Evolutionary conservation across 2,888 invertebrate genomes (phyloP).

Genomic region (Acanthococcus lagerstroemiae): DNA sequence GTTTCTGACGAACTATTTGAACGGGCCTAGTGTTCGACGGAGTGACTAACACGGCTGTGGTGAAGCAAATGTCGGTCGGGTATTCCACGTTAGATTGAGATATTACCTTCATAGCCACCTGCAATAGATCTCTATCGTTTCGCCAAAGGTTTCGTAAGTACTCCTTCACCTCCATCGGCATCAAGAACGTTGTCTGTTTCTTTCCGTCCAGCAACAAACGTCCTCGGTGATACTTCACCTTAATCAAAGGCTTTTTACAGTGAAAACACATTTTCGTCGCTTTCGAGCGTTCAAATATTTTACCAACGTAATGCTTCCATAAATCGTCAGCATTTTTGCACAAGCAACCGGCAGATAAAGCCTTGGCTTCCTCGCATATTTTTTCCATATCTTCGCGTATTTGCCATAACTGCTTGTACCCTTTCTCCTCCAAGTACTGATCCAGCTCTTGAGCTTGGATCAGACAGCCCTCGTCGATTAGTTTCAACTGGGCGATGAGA

Average conservation of each 20-base stretch:
- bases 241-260: conserved; percentile 47
- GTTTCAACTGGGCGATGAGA: conserved; percentile 56
- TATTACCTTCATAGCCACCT: conserved; percentile 60
- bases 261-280: conserved; percentile 43
- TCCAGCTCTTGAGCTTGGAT: conserved; percentile 60
- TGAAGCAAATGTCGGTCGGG: conserved; percentile 77
- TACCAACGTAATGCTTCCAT: background rate
- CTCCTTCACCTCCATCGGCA: conserved; percentile 55
- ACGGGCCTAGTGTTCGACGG: conserved; percentile 76
- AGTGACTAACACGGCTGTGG: conserved; percentile 71
- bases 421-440: conserved; percentile 11
- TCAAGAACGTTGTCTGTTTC: conserved; percentile 44
- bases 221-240: conserved; percentile 51
- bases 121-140: conserved; percentile 59
- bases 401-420: background rate
- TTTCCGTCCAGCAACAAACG: conserved; percentile 47
- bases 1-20: conserved; percentile 51
- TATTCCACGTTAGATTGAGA: conserved; percentile 45
- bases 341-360: background rate
- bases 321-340: conserved; percentile 13
- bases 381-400: conserved; percentile 2
- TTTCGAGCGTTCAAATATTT: background rate
- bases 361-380: background rate
- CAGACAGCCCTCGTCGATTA: conserved; percentile 63
- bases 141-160: conserved; percentile 60